Evolutionary conservation across 2,888 invertebrate species (phyloP).

Genomic region (Mylabris sibirica): DNA sequence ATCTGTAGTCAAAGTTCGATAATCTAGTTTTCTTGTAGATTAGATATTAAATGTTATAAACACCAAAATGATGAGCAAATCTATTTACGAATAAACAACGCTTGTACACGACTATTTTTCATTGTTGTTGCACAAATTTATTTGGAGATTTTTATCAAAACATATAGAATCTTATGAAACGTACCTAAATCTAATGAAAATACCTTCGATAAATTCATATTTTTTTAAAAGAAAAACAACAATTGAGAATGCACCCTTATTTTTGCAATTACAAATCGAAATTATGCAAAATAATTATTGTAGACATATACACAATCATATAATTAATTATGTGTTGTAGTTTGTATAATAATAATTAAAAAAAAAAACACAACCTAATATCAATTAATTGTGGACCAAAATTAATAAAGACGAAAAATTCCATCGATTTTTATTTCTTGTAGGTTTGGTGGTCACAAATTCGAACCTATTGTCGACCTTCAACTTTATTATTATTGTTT

Average conservation of each 20-base stretch:
- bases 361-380: slow-evolving; percentile 24
- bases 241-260: slow-evolving; percentile 23
- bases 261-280: slow-evolving; percentile 24
- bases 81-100: slow-evolving; percentile 1
- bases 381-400: slow-evolving; percentile 45
- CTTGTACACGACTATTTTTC: neutral
- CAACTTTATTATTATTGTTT: no score
- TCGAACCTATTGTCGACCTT: no score
- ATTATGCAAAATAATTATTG: slow-evolving; percentile 17
- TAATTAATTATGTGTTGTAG: slow-evolving; percentile 28
- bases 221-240: slow-evolving; percentile 26
- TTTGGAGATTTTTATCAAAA: neutral
- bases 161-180: slow-evolving; percentile 25
- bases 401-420: slow-evolving; percentile 27
- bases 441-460: no score
- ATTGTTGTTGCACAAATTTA: slow-evolving; percentile 6
- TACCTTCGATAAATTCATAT: slow-evolving; percentile 32
- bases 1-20: neutral
- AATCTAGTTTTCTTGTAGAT: slow-evolving; percentile 8
- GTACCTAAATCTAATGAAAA: slow-evolving; percentile 26
- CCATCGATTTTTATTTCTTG: slow-evolving; percentile 4
- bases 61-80: slow-evolving; percentile 19
- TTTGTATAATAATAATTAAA: slow-evolving; percentile 22
- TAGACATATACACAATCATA: slow-evolving; percentile 28
- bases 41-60: slow-evolving; percentile 22